A percentile compares a stretch with the other conserved stretches of the same genome.
Evolutionary conservation across 1,140 invertebrate species (phyloP).

Genomic region (Himalopsyche phryganea): DNA sequence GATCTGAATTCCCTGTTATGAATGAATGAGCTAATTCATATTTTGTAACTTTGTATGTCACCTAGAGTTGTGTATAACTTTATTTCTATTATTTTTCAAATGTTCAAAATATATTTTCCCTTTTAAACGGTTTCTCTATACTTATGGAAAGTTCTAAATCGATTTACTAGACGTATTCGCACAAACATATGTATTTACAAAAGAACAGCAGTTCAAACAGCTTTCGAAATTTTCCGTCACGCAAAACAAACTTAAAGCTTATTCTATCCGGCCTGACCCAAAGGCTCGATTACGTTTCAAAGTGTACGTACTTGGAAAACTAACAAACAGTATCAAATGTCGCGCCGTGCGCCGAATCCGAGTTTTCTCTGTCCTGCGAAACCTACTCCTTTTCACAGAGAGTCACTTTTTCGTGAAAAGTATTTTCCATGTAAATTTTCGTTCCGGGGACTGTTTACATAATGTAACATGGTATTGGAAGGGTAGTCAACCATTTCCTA

Average conservation of each 20-base stretch:
- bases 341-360: not conserved
- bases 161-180: too few relatives aligned
- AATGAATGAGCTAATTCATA: too few relatives aligned
- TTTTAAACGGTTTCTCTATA: too few relatives aligned
- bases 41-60: too few relatives aligned
- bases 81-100: too few relatives aligned
- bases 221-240: too few relatives aligned
- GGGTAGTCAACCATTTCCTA: not conserved
- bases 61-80: too few relatives aligned
- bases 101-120: too few relatives aligned
- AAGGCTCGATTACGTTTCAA: slow-evolving; percentile 1
- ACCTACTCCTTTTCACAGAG: not conserved
- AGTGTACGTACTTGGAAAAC: slow-evolving; percentile 10
- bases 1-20: too few relatives aligned
- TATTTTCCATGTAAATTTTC: slow-evolving; percentile 27
- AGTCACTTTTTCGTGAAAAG: slow-evolving; percentile 1
- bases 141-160: too few relatives aligned
- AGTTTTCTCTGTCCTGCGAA: slow-evolving; percentile 3
- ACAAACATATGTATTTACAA: too few relatives aligned
- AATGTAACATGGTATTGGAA: slow-evolving; percentile 15
- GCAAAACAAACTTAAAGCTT: not conserved
- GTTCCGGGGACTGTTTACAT: slow-evolving; percentile 18
- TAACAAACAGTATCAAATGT: slow-evolving; percentile 1
- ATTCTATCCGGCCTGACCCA: not conserved
- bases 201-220: too few relatives aligned